A percentile compares a stretch with the other conserved stretches of the same genome.
phyloP scores from a whole-genome alignment of 2,888 invertebrate genomes.

The Agrochola litura region DNA sequence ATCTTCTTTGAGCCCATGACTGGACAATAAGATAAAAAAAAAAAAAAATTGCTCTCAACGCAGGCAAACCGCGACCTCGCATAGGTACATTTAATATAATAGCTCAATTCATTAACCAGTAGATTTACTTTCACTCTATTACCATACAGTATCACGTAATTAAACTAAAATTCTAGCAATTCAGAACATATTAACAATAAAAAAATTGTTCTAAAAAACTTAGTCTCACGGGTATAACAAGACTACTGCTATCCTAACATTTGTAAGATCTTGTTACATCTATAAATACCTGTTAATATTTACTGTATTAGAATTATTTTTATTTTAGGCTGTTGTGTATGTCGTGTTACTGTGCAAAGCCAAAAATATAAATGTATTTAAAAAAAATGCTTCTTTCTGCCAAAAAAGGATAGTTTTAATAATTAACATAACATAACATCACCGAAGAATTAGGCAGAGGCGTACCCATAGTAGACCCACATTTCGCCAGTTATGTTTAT shows the following conservation, averaged over 20 bases:
- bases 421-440: too few species aligned
- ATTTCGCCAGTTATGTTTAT: too few species aligned
- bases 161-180: not conserved
- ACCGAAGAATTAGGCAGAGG: too few species aligned
- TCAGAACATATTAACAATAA: not conserved
- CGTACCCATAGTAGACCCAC: too few species aligned
- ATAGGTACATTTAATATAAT: constrained; percentile 13
- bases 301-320: not conserved
- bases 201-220: constrained; percentile 5
- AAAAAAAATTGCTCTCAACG: constrained; percentile 3
- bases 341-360: too few species aligned
- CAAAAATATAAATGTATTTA: not conserved
- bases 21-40: too few species aligned
- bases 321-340: too few species aligned
- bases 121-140: constrained; percentile 8
- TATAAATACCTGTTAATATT: not conserved
- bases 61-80: constrained; percentile 14
- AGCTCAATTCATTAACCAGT: constrained; percentile 9
- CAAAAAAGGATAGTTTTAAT: not conserved
- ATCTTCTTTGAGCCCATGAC: too few species aligned
- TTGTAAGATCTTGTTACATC: not conserved
- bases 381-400: not conserved
- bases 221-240: not conserved
- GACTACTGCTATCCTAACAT: not conserved
- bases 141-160: constrained; percentile 12